Conservation (phyloP, 1,140 invertebrate genomes). For the Drosophila oshimai region DNA sequence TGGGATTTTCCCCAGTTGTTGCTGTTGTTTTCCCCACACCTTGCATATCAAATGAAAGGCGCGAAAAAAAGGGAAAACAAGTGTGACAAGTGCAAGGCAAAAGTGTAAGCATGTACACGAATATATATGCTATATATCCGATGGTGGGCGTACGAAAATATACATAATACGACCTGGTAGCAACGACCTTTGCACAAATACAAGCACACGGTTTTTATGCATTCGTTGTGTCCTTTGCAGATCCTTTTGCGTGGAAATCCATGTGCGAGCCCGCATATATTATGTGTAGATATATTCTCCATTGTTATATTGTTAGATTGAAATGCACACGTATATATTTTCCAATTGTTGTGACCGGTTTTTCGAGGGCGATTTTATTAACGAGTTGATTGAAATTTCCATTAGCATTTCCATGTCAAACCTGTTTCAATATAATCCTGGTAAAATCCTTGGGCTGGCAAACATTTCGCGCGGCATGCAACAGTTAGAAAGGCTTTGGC, state of each 20-base stretch:
- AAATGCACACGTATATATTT: background rate
- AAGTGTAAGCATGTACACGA: slow-evolving; percentile 52
- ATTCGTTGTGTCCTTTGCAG: background rate
- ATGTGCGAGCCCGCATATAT: background rate
- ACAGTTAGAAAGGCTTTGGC: slow-evolving; percentile 44
- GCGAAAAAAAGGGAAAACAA: slow-evolving; percentile 30
- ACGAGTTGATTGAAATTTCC: slow-evolving; percentile 63
- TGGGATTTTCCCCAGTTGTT: slow-evolving; percentile 37
- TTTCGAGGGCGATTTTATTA: slow-evolving; percentile 30
- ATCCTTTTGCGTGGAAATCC: slow-evolving; percentile 5
- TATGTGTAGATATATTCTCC: background rate
- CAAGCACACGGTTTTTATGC: background rate
- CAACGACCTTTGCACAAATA: slow-evolving; percentile 39
- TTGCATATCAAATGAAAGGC: slow-evolving; percentile 54
- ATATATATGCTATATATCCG: background rate
- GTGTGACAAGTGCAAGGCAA: slow-evolving; percentile 72
- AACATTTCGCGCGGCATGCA: slow-evolving; percentile 31
- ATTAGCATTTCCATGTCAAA: slow-evolving; percentile 27
- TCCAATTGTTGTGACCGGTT: slow-evolving; percentile 20
- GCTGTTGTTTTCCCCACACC: slow-evolving; percentile 16
- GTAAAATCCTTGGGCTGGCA: background rate
- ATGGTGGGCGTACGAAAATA: background rate
- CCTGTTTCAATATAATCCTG: slow-evolving; percentile 27
- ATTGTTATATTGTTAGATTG: slow-evolving; percentile 7
- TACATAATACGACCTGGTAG: slow-evolving; percentile 20